Percentiles rank a stretch among this genome's conserved stretches.
Conservation (phyloP, 1,140 invertebrate genomes). For the Anastatus disparis region DNA sequence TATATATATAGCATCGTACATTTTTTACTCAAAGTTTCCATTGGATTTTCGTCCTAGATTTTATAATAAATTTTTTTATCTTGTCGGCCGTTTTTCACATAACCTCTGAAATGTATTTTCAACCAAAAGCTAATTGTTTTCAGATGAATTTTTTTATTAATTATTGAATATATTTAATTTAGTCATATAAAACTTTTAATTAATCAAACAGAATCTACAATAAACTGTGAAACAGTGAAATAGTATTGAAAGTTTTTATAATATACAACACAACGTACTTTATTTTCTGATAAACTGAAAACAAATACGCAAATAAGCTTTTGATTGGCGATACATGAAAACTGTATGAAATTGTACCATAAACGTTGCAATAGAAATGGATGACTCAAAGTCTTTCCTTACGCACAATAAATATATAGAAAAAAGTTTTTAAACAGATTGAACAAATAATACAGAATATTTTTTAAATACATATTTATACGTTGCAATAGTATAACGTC, state of each 20-base stretch:
- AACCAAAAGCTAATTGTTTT: not conserved
- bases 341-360: conserved; percentile 15
- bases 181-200: too few species aligned
- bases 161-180: too few species aligned
- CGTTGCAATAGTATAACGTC: conserved; percentile 36
- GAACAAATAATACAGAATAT: conserved; percentile 34
- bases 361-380: conserved; percentile 30
- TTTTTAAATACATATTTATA: conserved; percentile 39
- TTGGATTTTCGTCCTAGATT: conserved; percentile 43
- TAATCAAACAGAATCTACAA: too few species aligned
- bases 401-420: conserved; percentile 36
- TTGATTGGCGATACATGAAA: conserved; percentile 23
- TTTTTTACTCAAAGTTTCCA: conserved; percentile 51
- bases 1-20: conserved; percentile 57
- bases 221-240: too few species aligned
- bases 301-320: too few species aligned
- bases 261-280: too few species aligned
- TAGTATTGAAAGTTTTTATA: too few species aligned
- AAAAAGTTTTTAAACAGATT: conserved; percentile 29
- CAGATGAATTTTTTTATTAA: not conserved
- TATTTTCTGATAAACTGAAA: too few species aligned
- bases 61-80: conserved; percentile 39
- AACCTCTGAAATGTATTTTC: conserved; percentile 5
- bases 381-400: conserved; percentile 32
- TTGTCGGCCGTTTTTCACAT: conserved; percentile 31